These are phyloP conservation scores for Drosophila carrolli DNA, from an alignment of 1,140 invertebrate genomes.

Conservation along the genomic window DNA sequence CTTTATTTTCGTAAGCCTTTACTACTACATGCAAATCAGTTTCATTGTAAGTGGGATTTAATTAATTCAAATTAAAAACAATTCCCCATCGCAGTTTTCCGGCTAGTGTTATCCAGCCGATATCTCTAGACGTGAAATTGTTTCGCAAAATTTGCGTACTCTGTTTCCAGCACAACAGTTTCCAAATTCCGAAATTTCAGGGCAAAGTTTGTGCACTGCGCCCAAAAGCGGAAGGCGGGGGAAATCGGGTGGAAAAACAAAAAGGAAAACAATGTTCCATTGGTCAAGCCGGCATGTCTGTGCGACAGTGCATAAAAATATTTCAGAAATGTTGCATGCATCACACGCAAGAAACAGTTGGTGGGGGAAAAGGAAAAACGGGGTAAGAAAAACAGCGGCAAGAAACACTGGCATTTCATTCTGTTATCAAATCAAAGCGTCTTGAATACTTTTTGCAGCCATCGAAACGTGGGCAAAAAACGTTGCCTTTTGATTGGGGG, in stretches of 20 bases:
- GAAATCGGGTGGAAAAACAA: constrained; percentile 29
- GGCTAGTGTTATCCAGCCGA: constrained; percentile 2
- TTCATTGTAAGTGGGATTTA: background rate
- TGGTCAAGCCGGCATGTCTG: constrained; percentile 55
- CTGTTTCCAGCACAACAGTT: constrained; percentile 14
- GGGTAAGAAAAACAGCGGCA: constrained; percentile 4
- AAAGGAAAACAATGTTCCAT: constrained; percentile 58
- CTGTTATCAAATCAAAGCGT: constrained; percentile 78
- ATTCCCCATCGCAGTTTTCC: constrained; percentile 3
- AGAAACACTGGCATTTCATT: constrained; percentile 30
- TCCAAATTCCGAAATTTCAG: constrained; percentile 35
- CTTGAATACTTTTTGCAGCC: constrained; percentile 39
- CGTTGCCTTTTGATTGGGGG: constrained; percentile 54
- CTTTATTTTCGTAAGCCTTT: too few relatives aligned
- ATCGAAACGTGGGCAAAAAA: constrained; percentile 33
- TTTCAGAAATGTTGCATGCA: constrained; percentile 74
- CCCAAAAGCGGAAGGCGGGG: constrained; percentile 16
- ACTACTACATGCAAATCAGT: too few relatives aligned
- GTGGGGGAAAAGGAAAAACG: constrained; percentile 8
- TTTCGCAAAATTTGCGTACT: constrained; percentile 36
- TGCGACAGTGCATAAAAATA: constrained; percentile 81
- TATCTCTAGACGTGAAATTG: constrained; percentile 24
- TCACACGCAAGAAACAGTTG: constrained; percentile 30
- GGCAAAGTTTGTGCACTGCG: constrained; percentile 20
- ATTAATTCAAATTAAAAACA: constrained; percentile 19